Evolutionary conservation across 2,113 vertebrate genomes (phyloP), one percentile per base, ranked within the genome.

Genomic region (Tylochromis polylepis): DNA sequence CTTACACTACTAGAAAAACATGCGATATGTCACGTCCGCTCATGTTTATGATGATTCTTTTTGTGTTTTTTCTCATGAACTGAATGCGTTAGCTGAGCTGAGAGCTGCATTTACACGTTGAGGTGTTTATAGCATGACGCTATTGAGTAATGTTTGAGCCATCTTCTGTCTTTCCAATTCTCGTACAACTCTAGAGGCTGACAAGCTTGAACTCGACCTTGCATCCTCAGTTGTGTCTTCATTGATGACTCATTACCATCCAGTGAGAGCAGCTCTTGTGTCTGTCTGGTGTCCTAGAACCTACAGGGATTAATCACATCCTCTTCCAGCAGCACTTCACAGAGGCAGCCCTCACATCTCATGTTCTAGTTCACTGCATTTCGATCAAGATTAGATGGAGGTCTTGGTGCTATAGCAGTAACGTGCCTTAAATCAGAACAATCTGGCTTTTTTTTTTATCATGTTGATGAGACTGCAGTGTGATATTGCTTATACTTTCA

Each of bases 211-310:
- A 89, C 89, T 83, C 1, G 29, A 85, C 57, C 51, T 27, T 20
- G 22, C 51, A 41, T 86, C 78, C 56, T 53, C 38, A n/a, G 55
- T 78, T 31, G 10, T n/a, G 31, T 85, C 43, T 27, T 51, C 65
- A 65, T 12, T 34, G 18, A 34, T 91, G 91, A 89, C 65, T 92
- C 88, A 86, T 87, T 56, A 38, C 3, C 41, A 5, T 46, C 77
- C 87, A 78, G 18, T 89, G 3, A 65, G 77, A 88, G 81, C 41
- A 20, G 24, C 51, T 60, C 22, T 38, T 46, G 7, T 65, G 2
- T 53, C 16, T 86, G 2, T 15, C 59, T 16, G 3, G 24, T 82
- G 22, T 18, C 55, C 41, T 36, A 67, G 38, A 85, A 72, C 38
- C 78, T 70, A 24, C 46, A 27, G 67, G 56, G 49, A 65, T 87